Evolutionary conservation across 2,113 vertebrate species (phyloP), one percentile per base, ranked within the genome.

Genomic region (Ammodytes marinus): DNA sequence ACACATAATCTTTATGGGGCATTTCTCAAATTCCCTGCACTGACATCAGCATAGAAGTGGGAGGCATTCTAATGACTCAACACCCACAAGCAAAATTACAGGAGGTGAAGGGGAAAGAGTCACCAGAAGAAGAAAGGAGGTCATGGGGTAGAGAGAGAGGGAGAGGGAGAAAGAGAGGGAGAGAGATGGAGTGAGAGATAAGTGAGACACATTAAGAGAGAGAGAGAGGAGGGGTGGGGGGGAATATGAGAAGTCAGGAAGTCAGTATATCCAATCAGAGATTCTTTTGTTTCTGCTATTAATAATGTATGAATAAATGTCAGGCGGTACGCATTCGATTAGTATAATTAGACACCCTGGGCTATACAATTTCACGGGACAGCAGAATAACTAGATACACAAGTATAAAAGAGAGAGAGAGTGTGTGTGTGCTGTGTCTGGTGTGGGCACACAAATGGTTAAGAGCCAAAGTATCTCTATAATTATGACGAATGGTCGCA

Each of bases 221-320:
- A 78, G 49, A 63, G 59, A 78, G 47, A 74, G 59, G 80, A 27
- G 27, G 27, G 27, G 27, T 27, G 27, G 27, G 27, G 27, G 70
- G 83, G 76, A 86, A 80, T 82, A 88, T 72, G 86, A 91, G 76
- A 88, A 85, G 89, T 70, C 69, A 79, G 83, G 65, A 80, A 86
- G 82, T 84, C 75, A 47, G 80, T 83, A 76, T 77, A 88, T 77
- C 79, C 87, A 89, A 88, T 89, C 90, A 93, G 80, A 89, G 81
- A 88, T 89, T 90, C 89, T 87, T 87, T 94, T 94, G 93, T 93
- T 88, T 89, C 82, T 74, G 74, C 61, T 91, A 89, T 95, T 93
- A 94, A 94, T 94, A 93, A 95, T 95, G 91, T 89, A 94, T 88
- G 89, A 93, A 87, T 92, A 89, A 92, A 93, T 89, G 92, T 92